Evolutionary conservation across 2,113 vertebrate species (phyloP), one percentile per base, ranked within the genome.

Genomic region (Eidolon helvum): DNA sequence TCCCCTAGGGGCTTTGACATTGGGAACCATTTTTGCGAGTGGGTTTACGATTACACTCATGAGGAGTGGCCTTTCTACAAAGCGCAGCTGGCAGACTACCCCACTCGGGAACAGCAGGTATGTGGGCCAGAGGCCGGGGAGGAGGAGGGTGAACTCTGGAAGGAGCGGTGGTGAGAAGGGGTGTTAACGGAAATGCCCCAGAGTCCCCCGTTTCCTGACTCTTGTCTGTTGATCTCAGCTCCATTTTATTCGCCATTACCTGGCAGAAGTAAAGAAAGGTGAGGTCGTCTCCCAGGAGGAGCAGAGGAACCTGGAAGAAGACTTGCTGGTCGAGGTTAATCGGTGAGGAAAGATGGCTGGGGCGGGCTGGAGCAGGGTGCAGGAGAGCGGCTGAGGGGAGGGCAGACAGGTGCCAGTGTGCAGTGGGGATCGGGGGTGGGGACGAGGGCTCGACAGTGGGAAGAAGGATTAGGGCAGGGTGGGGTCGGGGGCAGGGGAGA

Each of bases 21-120:
- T 14, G 99, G 99, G 7, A 99, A 99, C 98, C 99, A 98, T 97
- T 99, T 99, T 98, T 99, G 99, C 78, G 99, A 99, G 95, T 99
- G 99, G 99, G 98, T 99, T 53, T 99, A 99, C 78, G 98, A 99
- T 97, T 99, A 99, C 95, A 99, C 99, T 0, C 98, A 99, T 0
- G 97, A 99, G 35, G 98, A 99, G 97, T 98, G 97, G 96, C 98
- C 98, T 94, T 97, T 95, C 96, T 98, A 98, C 90, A 96, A 77
- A 82, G 97, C 99, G 0, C 75, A 40, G 28, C 94, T 96, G 7
- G 87, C 93, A 65, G 98, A 99, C 98, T 99, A 99, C 90, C 99
- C 99, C 38, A 99, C 91, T 92, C 98, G 95, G 90, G 98, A 98
- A 93, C 99, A 99, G 96, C 99, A 99, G 99, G 99, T 99, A 78